A percentile compares a stretch with the other conserved stretches of the same genome.
Conservation (phyloP, 2,888 invertebrate species). For the Atethmia centrago region DNA sequence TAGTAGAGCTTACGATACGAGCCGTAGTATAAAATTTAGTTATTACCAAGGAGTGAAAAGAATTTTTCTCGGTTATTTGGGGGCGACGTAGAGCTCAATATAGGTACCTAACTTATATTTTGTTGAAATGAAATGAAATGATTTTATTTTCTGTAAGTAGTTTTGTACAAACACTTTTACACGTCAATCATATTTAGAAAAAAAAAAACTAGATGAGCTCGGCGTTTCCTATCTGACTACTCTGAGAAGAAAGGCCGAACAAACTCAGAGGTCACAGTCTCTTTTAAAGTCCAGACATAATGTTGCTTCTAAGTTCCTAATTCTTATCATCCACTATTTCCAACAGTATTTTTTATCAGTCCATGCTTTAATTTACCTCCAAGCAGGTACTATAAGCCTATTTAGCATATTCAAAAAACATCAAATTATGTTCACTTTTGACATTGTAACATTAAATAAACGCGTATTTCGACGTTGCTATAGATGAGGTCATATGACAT, state of each 20-base stretch:
- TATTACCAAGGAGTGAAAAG: background rate
- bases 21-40: background rate
- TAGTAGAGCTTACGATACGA: slow-evolving; percentile 19
- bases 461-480: slow-evolving; percentile 50
- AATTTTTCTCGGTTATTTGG: background rate
- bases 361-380: background rate
- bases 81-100: background rate
- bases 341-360: background rate
- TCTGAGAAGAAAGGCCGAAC: no score
- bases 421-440: slow-evolving; percentile 34
- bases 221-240: no score
- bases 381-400: background rate
- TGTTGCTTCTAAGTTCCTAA: no score
- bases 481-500: slow-evolving; percentile 43
- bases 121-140: no score
- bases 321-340: background rate
- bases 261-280: no score
- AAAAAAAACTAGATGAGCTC: no score
- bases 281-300: no score
- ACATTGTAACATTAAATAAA: slow-evolving; percentile 48
- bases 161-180: no score
- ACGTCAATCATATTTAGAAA: no score
- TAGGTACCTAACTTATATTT: background rate
- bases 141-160: no score
- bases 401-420: slow-evolving; percentile 8